These are phyloP conservation scores for Limnephilus marmoratus DNA, from an alignment of 2,888 invertebrate genomes.

Conservation along the genomic window DNA sequence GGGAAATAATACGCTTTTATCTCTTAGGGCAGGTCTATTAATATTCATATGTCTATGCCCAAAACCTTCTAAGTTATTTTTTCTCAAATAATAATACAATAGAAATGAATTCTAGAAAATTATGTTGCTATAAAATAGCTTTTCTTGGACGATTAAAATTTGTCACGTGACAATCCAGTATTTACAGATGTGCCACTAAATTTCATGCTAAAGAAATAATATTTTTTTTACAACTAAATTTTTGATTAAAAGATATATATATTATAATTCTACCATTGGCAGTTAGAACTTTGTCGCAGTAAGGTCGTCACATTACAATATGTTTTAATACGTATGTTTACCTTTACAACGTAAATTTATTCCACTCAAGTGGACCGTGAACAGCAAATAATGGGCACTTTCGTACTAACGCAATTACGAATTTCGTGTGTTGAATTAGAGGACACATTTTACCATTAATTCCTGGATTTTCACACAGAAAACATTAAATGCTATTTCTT, in stretches of 20 bases:
- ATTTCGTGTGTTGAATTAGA: background rate
- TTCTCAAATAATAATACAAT: too few species aligned
- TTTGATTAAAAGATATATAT: background rate
- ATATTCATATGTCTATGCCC: too few species aligned
- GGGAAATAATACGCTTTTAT: too few species aligned
- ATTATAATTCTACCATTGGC: background rate
- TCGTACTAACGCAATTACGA: background rate
- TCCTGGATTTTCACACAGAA: background rate
- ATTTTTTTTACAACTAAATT: background rate
- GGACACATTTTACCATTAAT: background rate
- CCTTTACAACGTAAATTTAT: background rate
- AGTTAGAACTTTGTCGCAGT: background rate
- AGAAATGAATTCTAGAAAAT: too few species aligned
- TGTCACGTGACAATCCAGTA: background rate
- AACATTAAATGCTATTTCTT: background rate
- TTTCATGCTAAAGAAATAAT: background rate
- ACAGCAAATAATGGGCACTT: background rate
- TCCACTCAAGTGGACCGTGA: background rate
- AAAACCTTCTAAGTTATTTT: background rate
- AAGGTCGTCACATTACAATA: background rate
- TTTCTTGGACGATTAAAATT: background rate
- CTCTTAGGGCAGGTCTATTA: too few species aligned
- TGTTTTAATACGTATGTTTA: background rate
- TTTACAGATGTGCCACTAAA: background rate
- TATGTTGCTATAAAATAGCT: background rate